Base-by-base conservation (phyloP, 2,113 vertebrate genomes). In the Pelusios castaneus region DNA sequence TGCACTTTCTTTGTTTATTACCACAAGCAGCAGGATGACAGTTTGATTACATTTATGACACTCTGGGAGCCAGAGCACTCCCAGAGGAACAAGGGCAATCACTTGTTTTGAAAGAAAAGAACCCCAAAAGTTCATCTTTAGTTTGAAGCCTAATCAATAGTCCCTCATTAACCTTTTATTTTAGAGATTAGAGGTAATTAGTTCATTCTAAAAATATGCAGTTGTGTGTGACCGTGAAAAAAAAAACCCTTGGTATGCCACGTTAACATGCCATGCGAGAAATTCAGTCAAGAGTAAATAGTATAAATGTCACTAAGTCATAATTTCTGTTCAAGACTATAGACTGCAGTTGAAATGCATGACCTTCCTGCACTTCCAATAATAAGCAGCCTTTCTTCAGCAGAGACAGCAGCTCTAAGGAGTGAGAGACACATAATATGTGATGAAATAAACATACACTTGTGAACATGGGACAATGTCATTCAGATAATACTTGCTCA, bases 1-100 rank as follows among this genome's bases (percentile, higher is more conserved):
- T 82, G 49, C 80, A 43, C 93, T 93, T 92, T 93, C 55, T 94
- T 56, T 91, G 80, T 96, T 96, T 94, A 88, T 94, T 95, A 90
- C 88, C 55, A 88, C 6, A 34, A 91, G 87, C 41, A 93, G 75
- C 14, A 92, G 83, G 41, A 89, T 95, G 94, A 94, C 92, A 96
- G 56, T 84, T 96, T 96, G 94, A 93, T 94, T 88, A 84, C 75
- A 47, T 77, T 92, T 91, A 91, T 86, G 79, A 91, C 6, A 2
- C 90, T 89, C 77, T 83, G 79, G 80, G 55, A 97, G 54, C 2
- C 51, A 89, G 38, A 19, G 76, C 24, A 91, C 85, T 86, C 87
- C 25, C 45, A 84, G 34, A 55, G 87, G 43, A 94, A 89, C 38
- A 88, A 58, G 34, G 70, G 31, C 92, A 95, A 87, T 80, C 63